Evolutionary conservation across 2,888 invertebrate genomes (phyloP), one percentile per base, ranked within the genome.

Genomic region (Tipula vernalis): DNA sequence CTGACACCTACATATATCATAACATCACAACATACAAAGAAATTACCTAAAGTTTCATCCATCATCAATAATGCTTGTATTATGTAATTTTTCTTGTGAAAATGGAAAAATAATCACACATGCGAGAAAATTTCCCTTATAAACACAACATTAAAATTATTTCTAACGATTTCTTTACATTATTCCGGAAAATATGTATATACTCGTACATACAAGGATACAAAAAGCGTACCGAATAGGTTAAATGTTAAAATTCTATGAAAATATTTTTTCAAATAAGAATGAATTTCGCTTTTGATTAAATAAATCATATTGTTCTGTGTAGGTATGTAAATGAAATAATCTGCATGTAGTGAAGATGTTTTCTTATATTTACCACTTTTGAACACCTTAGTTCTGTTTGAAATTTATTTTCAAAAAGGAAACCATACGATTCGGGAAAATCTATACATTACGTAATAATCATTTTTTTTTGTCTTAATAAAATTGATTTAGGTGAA

Each of bases 71-170:
- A 71, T 71, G 28, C 71, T 71, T 71, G 71, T 71, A 18, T 71
- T 71, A 28, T 71, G 71, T 71, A 71, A 71, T 71, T 71, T 71
- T 71, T 71, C 71, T 71, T 10, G 71, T 71, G 71, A 71, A 71
- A 71, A 71, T 71, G 71, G 71, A 71, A 71, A 71, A 71, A 71
- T 71, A 71, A 71, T 71, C 71, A 71, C 71, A 71, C 71, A 71
- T 71, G 71, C 71, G 71, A 71, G 71, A 71, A 71, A 71, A 71
- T 71, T 71, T 71, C 71, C 71, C 28, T 28, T 71, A 28, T 71
- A 51, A 51, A 71, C 71, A 71, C 71, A n/a, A 71, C 28, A 71
- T 71, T 71, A 71, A 71, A 71, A 71, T 71, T 28, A 28, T 71
- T 71, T 71, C 71, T 71, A 28, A 71, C 71, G 71, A 71, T 71